Percentiles rank a stretch among this genome's conserved stretches.
Evolutionary conservation across 2,113 vertebrate genomes (phyloP).

Genomic region (Isurus oxyrinchus): DNA sequence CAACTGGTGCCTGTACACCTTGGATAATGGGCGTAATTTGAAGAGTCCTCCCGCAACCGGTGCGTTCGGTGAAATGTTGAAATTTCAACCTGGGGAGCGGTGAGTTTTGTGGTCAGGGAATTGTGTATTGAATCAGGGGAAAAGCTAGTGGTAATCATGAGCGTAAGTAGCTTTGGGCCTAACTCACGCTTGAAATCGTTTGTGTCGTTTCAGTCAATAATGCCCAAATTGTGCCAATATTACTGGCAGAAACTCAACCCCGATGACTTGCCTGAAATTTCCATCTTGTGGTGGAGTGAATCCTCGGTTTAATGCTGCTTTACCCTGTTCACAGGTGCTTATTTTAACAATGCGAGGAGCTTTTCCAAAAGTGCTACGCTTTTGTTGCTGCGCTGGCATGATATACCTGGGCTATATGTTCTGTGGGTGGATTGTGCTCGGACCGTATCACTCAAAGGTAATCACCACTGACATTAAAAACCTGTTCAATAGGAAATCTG

Average conservation of each 20-base stretch:
- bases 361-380: constrained; percentile 83
- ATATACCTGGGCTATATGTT: constrained; percentile 95
- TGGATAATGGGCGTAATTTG: not conserved
- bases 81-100: not conserved
- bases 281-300: not conserved
- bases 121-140: not conserved
- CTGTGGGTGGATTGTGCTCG: constrained; percentile 94
- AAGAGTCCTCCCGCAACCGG: not conserved
- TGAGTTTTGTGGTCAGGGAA: not conserved
- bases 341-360: constrained; percentile 94
- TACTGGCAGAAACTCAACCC: not conserved
- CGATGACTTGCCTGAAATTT: not conserved
- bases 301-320: not conserved
- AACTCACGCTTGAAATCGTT: not conserved
- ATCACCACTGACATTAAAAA: not conserved
- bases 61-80: not conserved
- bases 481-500: not conserved
- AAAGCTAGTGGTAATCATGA: not conserved
- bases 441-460: constrained; percentile 94
- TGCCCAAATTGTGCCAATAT: not conserved
- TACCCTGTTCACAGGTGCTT: constrained; percentile 64
- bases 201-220: not conserved
- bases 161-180: not conserved
- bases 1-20: not conserved
- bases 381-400: constrained; percentile 95